phyloP scores from a whole-genome alignment of 2,113 vertebrate genomes.

The Recurvirostra avosetta region DNA sequence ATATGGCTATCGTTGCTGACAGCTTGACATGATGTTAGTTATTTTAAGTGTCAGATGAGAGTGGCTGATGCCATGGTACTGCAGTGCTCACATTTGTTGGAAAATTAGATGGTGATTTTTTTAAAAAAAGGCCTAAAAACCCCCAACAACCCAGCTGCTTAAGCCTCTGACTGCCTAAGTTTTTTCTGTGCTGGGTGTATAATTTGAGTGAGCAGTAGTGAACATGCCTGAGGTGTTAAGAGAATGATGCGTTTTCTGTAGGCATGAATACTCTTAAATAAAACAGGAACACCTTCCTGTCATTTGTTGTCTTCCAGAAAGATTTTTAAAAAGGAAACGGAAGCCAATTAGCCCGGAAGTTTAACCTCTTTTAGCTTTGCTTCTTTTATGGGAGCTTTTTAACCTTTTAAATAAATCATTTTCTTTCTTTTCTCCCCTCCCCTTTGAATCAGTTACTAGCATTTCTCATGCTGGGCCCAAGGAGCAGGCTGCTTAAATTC shows the following conservation, averaged over 20 bases:
- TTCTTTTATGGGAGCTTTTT: slow-evolving; percentile 74
- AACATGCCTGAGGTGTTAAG: slow-evolving; percentile 73
- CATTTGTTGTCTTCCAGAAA: slow-evolving; percentile 73
- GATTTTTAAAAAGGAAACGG: slow-evolving; percentile 68
- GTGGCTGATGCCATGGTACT: slow-evolving; percentile 53
- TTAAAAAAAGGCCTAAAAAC: not conserved
- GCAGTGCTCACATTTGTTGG: slow-evolving; percentile 64
- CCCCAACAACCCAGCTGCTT: slow-evolving; percentile 50
- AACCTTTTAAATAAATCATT: slow-evolving; percentile 79
- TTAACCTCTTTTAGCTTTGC: slow-evolving; percentile 77
- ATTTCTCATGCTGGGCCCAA: slow-evolving; percentile 77
- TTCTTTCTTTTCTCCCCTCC: slow-evolving; percentile 64
- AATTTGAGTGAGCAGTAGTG: slow-evolving; percentile 60
- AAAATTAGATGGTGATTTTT: slow-evolving; percentile 70
- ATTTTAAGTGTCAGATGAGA: slow-evolving; percentile 74
- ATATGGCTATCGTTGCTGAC: slow-evolving; percentile 64
- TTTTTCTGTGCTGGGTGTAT: slow-evolving; percentile 49
- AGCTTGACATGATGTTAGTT: slow-evolving; percentile 67
- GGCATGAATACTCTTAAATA: slow-evolving; percentile 67
- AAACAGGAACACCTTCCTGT: slow-evolving; percentile 65
- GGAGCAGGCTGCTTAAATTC: slow-evolving; percentile 80
- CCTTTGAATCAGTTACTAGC: slow-evolving; percentile 69
- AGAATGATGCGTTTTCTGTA: slow-evolving; percentile 73
- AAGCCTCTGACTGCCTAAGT: slow-evolving; percentile 52
- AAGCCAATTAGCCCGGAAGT: slow-evolving; percentile 80